A percentile compares a stretch with the other conserved stretches of the same genome.
phyloP scores from a whole-genome alignment of 2,888 invertebrate species.

The Tetragonula carbonaria region DNA sequence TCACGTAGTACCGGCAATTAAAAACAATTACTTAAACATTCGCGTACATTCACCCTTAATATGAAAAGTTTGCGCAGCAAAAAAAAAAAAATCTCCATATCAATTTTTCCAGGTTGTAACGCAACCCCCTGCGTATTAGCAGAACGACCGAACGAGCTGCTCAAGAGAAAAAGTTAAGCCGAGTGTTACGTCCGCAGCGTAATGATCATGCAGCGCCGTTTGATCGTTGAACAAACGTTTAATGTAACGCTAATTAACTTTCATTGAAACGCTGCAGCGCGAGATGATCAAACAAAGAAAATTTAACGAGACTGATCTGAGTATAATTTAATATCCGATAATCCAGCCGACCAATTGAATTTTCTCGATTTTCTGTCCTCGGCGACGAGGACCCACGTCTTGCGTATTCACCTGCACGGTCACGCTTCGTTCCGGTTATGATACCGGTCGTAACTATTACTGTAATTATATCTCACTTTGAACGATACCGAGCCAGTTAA shows the following conservation, averaged over 20 bases:
- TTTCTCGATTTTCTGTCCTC: background rate
- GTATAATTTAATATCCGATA: background rate
- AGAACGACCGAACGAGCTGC: background rate
- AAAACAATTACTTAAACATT: background rate
- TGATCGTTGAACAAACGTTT: background rate
- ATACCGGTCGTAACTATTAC: background rate
- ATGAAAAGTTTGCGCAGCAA: background rate
- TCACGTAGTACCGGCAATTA: background rate
- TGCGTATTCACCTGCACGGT: background rate
- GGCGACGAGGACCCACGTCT: background rate
- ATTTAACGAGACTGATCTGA: background rate
- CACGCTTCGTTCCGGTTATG: background rate
- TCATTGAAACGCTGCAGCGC: background rate
- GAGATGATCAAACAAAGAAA: background rate
- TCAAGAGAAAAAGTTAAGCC: background rate
- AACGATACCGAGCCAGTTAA: background rate
- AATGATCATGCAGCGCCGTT: background rate
- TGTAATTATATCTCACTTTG: conserved; percentile 14
- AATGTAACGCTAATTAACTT: background rate
- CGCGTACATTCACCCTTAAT: background rate
- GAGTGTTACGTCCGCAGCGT: background rate
- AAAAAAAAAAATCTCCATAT: background rate
- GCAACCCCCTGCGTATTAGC: background rate
- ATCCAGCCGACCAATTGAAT: background rate
- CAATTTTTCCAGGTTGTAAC: too few species aligned